These are phyloP conservation scores for Sebastes hubbsi DNA, from an alignment of 2,797 vertebrate species.

Conservation along the genomic window DNA sequence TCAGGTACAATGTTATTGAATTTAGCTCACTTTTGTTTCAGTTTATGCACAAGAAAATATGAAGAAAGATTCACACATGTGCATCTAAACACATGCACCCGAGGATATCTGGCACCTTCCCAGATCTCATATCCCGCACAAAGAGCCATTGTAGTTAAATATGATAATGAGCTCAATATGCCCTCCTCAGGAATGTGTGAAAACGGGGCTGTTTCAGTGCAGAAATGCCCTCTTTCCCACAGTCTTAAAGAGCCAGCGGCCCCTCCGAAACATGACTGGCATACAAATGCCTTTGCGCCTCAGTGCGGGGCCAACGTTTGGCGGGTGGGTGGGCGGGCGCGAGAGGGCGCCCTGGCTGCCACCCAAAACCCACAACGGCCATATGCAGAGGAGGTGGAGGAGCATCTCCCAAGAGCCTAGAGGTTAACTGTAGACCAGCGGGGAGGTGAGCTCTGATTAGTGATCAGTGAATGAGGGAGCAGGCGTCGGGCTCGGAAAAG, in stretches of 20 bases:
- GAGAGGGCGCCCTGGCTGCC: constrained; percentile 67
- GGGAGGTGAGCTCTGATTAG: constrained; percentile 63
- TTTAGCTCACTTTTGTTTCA: background rate
- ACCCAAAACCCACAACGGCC: constrained; percentile 70
- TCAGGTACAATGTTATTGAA: background rate
- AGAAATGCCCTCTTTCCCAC: constrained; percentile 80
- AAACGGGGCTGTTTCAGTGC: constrained; percentile 69
- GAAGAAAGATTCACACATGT: constrained; percentile 54
- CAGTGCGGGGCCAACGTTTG: constrained; percentile 28
- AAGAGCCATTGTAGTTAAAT: constrained; percentile 83
- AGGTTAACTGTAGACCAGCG: constrained; percentile 72
- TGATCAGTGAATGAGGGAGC: constrained; percentile 55
- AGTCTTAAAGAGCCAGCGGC: constrained; percentile 76
- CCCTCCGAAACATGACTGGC: constrained; percentile 72
- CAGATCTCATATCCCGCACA: constrained; percentile 76
- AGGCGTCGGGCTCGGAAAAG: constrained; percentile 21
- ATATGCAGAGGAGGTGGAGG: constrained; percentile 57
- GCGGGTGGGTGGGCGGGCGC: constrained; percentile 27
- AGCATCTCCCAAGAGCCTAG: constrained; percentile 56
- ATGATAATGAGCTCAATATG: constrained; percentile 86
- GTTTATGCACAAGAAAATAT: constrained; percentile 15
- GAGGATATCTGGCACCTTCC: constrained; percentile 74
- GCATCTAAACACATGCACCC: constrained; percentile 58
- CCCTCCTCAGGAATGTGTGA: constrained; percentile 83
- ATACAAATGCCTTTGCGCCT: constrained; percentile 70